Conservation (phyloP, 1,140 invertebrate species). For the Pentalonia nigronervosa region DNA sequence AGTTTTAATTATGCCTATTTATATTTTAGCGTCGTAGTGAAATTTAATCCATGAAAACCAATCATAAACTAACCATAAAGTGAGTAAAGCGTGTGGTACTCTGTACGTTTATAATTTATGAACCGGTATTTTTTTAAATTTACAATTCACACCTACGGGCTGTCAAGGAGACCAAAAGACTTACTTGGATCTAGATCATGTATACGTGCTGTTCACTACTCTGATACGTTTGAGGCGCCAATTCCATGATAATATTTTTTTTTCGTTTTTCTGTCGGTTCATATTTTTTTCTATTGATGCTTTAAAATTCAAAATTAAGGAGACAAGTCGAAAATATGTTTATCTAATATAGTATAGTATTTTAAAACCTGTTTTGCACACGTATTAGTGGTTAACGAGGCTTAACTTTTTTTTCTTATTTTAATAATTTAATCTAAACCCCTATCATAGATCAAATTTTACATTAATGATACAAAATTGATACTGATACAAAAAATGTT, state of each 20-base stretch:
- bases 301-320: not conserved
- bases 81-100: constrained; percentile 29
- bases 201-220: not conserved
- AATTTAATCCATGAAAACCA: constrained; percentile 43
- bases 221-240: constrained; percentile 16
- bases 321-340: not conserved
- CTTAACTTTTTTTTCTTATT: not conserved
- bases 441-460: not conserved
- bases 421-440: not conserved
- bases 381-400: not conserved
- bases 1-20: not conserved
- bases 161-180: constrained; percentile 32
- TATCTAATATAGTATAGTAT: not conserved
- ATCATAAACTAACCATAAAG: constrained; percentile 24
- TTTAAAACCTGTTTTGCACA: not conserved
- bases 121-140: constrained; percentile 43
- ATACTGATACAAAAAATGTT: not conserved
- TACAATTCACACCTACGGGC: constrained; percentile 49
- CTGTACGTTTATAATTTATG: not conserved
- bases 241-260: constrained; percentile 25
- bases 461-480: not conserved
- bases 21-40: not conserved
- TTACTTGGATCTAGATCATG: not conserved
- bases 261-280: not conserved
- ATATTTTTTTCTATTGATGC: not conserved